A percentile compares a stretch with the other conserved stretches of the same genome.
Conservation (phyloP, 2,797 vertebrate species). For the Nannoperca australis region DNA sequence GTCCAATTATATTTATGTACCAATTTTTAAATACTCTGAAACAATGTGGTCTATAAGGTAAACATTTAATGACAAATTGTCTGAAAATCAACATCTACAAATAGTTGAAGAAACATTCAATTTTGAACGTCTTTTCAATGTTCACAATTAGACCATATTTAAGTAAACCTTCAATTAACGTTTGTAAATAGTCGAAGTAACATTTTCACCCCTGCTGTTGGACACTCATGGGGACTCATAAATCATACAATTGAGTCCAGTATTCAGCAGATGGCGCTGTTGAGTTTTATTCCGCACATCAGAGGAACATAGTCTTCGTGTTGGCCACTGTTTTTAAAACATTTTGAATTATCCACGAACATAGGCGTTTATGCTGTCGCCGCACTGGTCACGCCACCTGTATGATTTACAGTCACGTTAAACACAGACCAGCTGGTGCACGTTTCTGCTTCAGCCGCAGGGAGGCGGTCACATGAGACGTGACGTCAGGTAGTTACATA, state of each 20-base stretch:
- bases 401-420: conserved; percentile 10
- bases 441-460: neutral
- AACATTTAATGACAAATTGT: too few relatives aligned
- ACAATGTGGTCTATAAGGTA: too few relatives aligned
- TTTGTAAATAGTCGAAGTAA: too few relatives aligned
- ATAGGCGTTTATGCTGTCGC: neutral
- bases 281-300: neutral
- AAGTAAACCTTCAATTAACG: too few relatives aligned
- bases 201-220: too few relatives aligned
- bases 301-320: neutral
- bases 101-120: too few relatives aligned
- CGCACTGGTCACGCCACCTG: neutral
- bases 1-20: too few relatives aligned
- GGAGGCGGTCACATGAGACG: neutral
- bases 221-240: neutral
- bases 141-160: too few relatives aligned
- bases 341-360: conserved; percentile 1
- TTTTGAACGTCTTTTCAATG: too few relatives aligned
- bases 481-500: neutral
- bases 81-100: too few relatives aligned
- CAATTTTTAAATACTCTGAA: neutral
- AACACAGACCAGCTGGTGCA: too few relatives aligned
- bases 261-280: conserved; percentile 20
- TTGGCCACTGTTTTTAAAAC: neutral
- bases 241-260: neutral